Base-by-base conservation (phyloP, 2,113 vertebrate genomes). In the Hyla sarda region DNA sequence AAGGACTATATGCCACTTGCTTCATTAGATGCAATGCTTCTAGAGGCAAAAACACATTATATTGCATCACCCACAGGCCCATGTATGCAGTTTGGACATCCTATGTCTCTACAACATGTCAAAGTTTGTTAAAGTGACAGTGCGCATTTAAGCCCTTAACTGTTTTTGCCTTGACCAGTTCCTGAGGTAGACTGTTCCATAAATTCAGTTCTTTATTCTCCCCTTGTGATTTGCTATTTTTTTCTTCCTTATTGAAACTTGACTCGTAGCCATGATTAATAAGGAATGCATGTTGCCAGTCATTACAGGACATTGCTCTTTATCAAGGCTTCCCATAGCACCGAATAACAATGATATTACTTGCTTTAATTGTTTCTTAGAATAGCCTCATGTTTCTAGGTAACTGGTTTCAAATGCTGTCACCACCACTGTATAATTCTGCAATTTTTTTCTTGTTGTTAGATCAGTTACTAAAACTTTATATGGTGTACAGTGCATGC, bases 321-420 rank as follows among this genome's bases (percentile, higher is more conserved):
- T 77, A 77, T 52, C 50, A 62, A 45, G 25, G 56, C 60, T 62
- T 28, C 77, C 17, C 77, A 62, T 80, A 60, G 52, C 34, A 3
- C 77, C 60, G 77, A 45, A 1, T 14, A 25, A 60, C 17, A 80
- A 10, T 16, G 13, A 80, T 45, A 45, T 25, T 80, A 45, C 34
- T 80, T 62, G 34, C 56, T 45, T 6, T 80, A 62, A 80, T 80
- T 80, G 14, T 25, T 45, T 62, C 77, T 79, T 60, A 79, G 77
- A 62, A 80, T 45, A 80, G 54, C 54, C 56, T 25, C 37, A 80
- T 80, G 77, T 80, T 80, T 62, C 77, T 80, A 62, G 77, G 77
- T 80, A 80, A 80, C 54, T 78, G 50, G 50, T 78, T 78, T 10
- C 56, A 52, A 54, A 50, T 77, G 23, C n/a, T n/a, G n/a, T 13